A percentile compares a stretch with the other conserved stretches of the same genome.
Conservation (phyloP, 2,113 vertebrate species). For the Brevimyrus niger region DNA sequence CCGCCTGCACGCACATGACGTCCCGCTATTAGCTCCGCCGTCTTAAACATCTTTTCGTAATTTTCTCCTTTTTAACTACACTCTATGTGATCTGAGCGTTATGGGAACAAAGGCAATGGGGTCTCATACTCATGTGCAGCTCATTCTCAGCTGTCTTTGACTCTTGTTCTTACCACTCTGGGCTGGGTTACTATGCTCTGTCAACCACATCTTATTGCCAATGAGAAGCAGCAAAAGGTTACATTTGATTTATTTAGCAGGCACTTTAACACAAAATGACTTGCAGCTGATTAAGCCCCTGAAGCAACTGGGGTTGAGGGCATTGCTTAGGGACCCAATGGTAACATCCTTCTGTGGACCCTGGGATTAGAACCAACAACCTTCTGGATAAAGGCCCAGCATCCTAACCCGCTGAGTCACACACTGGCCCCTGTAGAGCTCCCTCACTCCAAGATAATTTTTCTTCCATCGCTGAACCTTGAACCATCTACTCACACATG, state of each 20-base stretch:
- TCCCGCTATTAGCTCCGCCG: not conserved
- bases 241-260: not conserved
- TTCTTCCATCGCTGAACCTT: not conserved
- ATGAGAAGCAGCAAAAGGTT: not conserved
- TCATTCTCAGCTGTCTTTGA: not conserved
- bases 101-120: not conserved
- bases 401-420: not conserved
- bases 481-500: not conserved
- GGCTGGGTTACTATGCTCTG: not conserved
- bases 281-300: not conserved
- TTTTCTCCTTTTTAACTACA: not conserved
- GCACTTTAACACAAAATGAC: not conserved
- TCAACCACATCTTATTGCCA: not conserved
- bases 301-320: not conserved
- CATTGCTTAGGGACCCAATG: not conserved
- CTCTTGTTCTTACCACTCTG: not conserved
- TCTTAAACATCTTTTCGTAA: not conserved
- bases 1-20: slow-evolving; percentile 54
- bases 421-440: not conserved
- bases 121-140: not conserved
- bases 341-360: not conserved
- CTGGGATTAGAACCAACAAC: not conserved
- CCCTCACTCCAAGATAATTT: no score
- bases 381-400: not conserved
- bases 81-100: not conserved